Conservation (phyloP, 2,113 vertebrate genomes). For the Protomyctophum bolini region DNA sequence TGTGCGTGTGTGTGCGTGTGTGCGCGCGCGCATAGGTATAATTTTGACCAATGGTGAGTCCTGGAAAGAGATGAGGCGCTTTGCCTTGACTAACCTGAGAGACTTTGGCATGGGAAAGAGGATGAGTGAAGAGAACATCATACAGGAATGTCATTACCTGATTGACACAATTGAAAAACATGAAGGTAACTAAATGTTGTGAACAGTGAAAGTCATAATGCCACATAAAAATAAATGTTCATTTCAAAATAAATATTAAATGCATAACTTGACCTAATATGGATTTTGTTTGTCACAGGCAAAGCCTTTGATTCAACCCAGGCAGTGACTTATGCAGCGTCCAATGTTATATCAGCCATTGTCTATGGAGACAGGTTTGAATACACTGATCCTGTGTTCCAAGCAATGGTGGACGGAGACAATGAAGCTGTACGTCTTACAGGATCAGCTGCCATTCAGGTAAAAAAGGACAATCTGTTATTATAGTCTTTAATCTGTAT, state of each 20-base stretch:
- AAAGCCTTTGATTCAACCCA: constrained; percentile 64
- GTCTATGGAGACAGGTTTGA: too few species aligned
- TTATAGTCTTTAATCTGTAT: too few species aligned
- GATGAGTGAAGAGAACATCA: constrained; percentile 36
- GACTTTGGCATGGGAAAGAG: constrained; percentile 51
- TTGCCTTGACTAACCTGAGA: constrained; percentile 26
- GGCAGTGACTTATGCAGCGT: constrained; percentile 63
- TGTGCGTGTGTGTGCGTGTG: too few species aligned
- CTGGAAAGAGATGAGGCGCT: constrained; percentile 46
- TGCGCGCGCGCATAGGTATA: constrained; percentile 13
- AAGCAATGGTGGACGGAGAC: too few species aligned
- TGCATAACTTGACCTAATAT: too few species aligned
- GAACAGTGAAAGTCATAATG: too few species aligned
- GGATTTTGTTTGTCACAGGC: constrained; percentile 44
- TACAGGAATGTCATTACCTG: constrained; percentile 34
- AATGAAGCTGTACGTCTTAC: too few species aligned
- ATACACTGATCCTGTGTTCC: too few species aligned
- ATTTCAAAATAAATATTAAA: too few species aligned
- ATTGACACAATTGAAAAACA: constrained; percentile 21
- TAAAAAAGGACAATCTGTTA: too few species aligned
- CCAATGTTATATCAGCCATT: constrained; percentile 47
- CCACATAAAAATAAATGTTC: too few species aligned
- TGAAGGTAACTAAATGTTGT: not conserved
- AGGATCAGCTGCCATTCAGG: too few species aligned
- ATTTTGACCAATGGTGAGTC: constrained; percentile 29